Conservation (phyloP, 2,888 invertebrate species). For the Mimumesa dahlbomi region DNA sequence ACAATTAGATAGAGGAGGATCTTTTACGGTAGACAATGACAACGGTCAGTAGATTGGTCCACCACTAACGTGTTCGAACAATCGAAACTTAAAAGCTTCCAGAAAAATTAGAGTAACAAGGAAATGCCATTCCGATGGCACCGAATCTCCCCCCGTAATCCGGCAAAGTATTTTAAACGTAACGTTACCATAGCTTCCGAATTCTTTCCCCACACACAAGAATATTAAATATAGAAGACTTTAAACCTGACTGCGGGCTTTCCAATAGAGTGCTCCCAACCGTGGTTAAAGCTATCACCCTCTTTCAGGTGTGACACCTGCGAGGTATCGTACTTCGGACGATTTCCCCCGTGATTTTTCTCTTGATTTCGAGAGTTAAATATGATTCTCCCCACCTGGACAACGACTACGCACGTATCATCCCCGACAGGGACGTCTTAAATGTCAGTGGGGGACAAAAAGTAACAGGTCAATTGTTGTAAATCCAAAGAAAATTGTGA, state of each 20-base stretch:
- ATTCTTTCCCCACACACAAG: too few relatives aligned
- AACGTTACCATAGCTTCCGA: too few relatives aligned
- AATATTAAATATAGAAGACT: background rate
- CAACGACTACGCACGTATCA: too few relatives aligned
- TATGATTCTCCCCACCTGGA: too few relatives aligned
- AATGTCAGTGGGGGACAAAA: too few relatives aligned
- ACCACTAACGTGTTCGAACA: background rate
- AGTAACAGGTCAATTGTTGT: too few relatives aligned
- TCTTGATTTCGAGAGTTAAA: conserved; percentile 49
- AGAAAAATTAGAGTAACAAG: background rate
- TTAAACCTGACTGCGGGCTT: background rate
- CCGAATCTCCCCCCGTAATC: too few relatives aligned
- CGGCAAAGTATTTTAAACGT: too few relatives aligned
- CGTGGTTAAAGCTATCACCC: background rate
- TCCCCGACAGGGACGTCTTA: too few relatives aligned
- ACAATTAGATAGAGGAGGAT: conserved; percentile 44
- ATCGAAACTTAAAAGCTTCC: conserved; percentile 2
- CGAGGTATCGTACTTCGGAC: conserved; percentile 9
- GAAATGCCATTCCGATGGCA: background rate
- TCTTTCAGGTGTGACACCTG: background rate
- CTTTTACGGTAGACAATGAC: conserved; percentile 24
- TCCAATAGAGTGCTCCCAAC: background rate
- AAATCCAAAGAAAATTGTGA: too few relatives aligned
- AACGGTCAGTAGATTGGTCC: background rate
- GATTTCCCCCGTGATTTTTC: conserved; percentile 25